These are phyloP conservation scores for Herpetotheres cachinnans DNA, from an alignment of 2,113 vertebrate genomes.

Conservation along the genomic window DNA sequence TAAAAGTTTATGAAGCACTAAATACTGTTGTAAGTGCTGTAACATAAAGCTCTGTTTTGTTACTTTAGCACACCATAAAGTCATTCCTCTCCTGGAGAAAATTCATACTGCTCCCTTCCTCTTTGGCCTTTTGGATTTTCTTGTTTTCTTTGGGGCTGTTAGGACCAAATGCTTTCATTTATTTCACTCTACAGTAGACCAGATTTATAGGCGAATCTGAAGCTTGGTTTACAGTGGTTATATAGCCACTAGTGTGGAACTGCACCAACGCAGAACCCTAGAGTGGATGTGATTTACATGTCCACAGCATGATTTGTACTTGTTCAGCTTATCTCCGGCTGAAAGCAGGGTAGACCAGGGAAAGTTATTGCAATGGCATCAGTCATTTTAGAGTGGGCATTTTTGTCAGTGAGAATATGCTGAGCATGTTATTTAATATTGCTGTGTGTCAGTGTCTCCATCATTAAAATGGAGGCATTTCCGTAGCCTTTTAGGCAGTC, in stretches of 20 bases:
- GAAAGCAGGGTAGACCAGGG: not conserved
- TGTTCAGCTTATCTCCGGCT: not conserved
- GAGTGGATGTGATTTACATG: conserved; percentile 3
- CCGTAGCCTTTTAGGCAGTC: not conserved
- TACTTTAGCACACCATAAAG: not conserved
- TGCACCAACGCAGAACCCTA: not conserved
- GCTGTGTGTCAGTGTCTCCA: not conserved
- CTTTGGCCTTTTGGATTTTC: conserved; percentile 25
- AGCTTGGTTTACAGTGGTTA: not conserved
- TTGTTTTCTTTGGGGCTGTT: conserved; percentile 26
- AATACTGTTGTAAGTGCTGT: not conserved
- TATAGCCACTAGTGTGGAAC: not conserved
- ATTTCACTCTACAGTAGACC: not conserved
- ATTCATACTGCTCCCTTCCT: conserved; percentile 9
- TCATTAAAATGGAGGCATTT: not conserved
- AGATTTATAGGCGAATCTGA: not conserved
- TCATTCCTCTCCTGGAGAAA: not conserved
- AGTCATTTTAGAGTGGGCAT: not conserved
- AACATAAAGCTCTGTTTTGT: not conserved
- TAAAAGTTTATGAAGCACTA: conserved; percentile 2
- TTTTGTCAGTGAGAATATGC: not conserved
- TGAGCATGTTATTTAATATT: not conserved
- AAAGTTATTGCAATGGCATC: not conserved
- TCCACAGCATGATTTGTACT: not conserved
- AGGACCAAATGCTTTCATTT: conserved; percentile 26